Conservation (phyloP, 2,888 invertebrate species). For the Hylaea fasciaria region DNA sequence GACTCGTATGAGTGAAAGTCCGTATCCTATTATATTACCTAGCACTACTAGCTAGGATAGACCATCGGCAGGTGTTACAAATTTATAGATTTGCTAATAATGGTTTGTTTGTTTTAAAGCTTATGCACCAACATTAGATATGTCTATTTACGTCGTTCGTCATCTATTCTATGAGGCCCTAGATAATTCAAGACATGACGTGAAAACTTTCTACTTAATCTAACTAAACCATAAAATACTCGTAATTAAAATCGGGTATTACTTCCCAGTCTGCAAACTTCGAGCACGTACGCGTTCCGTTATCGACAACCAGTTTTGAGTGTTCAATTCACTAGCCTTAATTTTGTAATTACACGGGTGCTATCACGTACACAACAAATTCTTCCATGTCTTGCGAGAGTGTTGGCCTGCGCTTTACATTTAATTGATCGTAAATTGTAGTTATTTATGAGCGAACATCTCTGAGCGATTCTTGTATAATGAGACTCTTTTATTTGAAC, state of each 20-base stretch:
- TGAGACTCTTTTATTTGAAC: too few species aligned
- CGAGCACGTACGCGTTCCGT: conserved; percentile 1
- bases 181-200: too few species aligned
- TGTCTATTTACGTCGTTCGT: too few species aligned
- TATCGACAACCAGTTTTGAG: conserved; percentile 23
- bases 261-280: conserved; percentile 7
- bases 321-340: conserved; percentile 29
- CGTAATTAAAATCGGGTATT: conserved; percentile 1
- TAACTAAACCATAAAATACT: too few species aligned
- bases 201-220: too few species aligned
- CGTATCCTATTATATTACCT: too few species aligned
- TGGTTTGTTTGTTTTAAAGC: too few species aligned
- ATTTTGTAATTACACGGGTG: conserved; percentile 23
- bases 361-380: conserved; percentile 29
- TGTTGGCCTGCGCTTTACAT: conserved; percentile 22
- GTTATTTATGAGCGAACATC: conserved; percentile 13
- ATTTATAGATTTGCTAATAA: too few species aligned
- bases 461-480: conserved; percentile 10
- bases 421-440: conserved; percentile 25
- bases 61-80: too few species aligned
- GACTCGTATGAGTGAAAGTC: not conserved
- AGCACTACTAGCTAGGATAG: too few species aligned
- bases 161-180: too few species aligned
- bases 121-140: too few species aligned
- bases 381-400: conserved; percentile 24